Conservation (phyloP, 2,797 vertebrate genomes). For the Anomalospiza imberbis region DNA sequence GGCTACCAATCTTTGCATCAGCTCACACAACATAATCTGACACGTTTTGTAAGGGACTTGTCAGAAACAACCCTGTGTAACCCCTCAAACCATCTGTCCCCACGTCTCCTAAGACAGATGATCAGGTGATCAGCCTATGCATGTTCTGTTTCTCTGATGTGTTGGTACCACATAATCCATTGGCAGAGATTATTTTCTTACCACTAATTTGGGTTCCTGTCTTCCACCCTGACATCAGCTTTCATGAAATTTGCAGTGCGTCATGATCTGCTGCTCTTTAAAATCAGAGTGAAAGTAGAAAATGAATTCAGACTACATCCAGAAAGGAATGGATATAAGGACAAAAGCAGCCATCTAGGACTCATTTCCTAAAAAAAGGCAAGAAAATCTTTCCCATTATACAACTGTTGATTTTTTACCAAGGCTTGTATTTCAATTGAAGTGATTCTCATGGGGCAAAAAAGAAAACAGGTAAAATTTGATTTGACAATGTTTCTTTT, state of each 20-base stretch:
- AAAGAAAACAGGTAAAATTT: slow-evolving; percentile 32
- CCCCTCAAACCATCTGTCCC: not conserved
- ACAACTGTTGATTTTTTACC: not conserved
- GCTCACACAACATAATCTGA: not conserved
- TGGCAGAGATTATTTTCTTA: not conserved
- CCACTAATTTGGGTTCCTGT: not conserved
- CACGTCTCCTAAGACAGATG: accelerated
- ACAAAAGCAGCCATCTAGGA: not conserved
- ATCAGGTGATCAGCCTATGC: not conserved
- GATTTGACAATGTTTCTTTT: slow-evolving; percentile 38
- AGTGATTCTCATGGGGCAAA: not conserved
- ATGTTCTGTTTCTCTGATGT: not conserved
- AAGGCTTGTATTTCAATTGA: not conserved
- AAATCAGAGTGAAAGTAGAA: not conserved
- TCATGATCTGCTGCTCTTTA: not conserved
- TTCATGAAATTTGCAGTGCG: not conserved
- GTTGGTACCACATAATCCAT: accelerated
- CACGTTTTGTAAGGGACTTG: not conserved
- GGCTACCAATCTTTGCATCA: not conserved
- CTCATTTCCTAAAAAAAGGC: slow-evolving; percentile 4
- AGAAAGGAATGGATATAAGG: not conserved
- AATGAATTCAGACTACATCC: not conserved
- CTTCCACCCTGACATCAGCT: not conserved
- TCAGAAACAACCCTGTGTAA: not conserved
- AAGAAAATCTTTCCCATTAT: not conserved